These are phyloP conservation scores for Bombylius discolor DNA, from an alignment of 2,888 invertebrate genomes.

Conservation along the genomic window DNA sequence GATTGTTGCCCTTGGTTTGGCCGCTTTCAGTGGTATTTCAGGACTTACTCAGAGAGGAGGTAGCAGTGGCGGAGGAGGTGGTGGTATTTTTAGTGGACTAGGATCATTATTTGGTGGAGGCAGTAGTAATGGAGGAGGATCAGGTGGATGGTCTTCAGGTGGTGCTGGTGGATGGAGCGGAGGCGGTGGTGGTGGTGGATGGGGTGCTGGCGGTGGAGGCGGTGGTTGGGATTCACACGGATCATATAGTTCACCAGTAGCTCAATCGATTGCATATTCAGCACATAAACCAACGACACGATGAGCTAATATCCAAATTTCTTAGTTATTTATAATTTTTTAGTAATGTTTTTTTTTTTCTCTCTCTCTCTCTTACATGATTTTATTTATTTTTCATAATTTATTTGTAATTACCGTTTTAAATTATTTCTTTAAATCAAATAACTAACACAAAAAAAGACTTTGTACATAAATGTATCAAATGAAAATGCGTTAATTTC, in stretches of 20 bases:
- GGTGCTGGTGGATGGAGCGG: slow-evolving; percentile 8
- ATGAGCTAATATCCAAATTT: not conserved
- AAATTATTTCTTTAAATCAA: too few relatives aligned
- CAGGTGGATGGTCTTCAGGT: slow-evolving; percentile 9
- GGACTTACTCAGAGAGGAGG: slow-evolving; percentile 24
- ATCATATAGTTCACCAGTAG: slow-evolving; percentile 40
- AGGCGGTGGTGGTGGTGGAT: slow-evolving; percentile 21
- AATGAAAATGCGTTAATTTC: too few relatives aligned
- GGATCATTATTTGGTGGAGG: slow-evolving; percentile 21
- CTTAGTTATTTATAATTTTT: not conserved
- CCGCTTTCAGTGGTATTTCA: slow-evolving; percentile 38
- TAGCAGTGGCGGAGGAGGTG: slow-evolving; percentile 15
- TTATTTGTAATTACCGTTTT: not conserved
- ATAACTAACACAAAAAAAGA: too few relatives aligned
- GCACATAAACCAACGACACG: slow-evolving; percentile 34
- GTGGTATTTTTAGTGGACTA: slow-evolving; percentile 21
- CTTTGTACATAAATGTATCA: too few relatives aligned
- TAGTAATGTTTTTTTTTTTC: slow-evolving; percentile 1
- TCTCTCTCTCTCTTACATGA: not conserved
- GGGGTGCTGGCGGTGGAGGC: slow-evolving; percentile 14
- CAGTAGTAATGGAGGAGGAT: slow-evolving; percentile 22
- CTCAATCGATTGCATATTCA: slow-evolving; percentile 40
- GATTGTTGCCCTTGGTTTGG: slow-evolving; percentile 45
- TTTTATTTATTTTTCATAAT: slow-evolving; percentile 3
- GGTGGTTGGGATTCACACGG: slow-evolving; percentile 37